Percentiles rank a stretch among this genome's conserved stretches.
These are phyloP conservation scores for Latrodectus hesperus DNA, from an alignment of 2,888 invertebrate genomes.

Conservation along the genomic window DNA sequence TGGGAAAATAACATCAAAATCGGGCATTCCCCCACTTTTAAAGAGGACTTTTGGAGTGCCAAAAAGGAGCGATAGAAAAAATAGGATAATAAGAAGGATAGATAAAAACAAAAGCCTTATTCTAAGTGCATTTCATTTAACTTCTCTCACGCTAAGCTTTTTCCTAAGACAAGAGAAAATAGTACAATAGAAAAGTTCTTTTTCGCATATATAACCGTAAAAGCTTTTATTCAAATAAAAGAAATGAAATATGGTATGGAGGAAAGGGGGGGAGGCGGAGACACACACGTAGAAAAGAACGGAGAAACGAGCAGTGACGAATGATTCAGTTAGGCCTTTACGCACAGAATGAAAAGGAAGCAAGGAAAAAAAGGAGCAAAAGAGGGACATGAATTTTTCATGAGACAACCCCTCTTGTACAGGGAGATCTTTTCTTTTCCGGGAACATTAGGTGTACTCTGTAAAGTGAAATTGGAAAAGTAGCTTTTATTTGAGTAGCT, in stretches of 20 bases:
- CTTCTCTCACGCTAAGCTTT: neutral
- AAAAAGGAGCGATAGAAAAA: no score
- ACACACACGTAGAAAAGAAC: slow-evolving; percentile 3
- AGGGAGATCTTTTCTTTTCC: slow-evolving; percentile 19
- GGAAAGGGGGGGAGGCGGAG: neutral
- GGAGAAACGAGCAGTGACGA: slow-evolving; percentile 23
- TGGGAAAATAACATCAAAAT: no score
- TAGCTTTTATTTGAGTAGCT: slow-evolving; percentile 49
- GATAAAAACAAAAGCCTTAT: no score
- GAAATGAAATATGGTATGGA: slow-evolving; percentile 36
- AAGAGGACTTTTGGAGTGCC: no score
- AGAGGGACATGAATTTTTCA: slow-evolving; percentile 50
- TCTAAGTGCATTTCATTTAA: slow-evolving; percentile 19
- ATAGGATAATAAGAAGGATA: no score
- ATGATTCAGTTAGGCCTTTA: slow-evolving; percentile 51
- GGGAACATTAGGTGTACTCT: slow-evolving; percentile 33
- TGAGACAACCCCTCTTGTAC: slow-evolving; percentile 38
- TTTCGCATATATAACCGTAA: slow-evolving; percentile 46
- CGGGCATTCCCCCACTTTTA: no score
- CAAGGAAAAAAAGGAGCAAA: neutral
- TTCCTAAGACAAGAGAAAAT: slow-evolving; percentile 18
- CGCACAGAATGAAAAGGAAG: slow-evolving; percentile 33
- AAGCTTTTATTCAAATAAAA: slow-evolving; percentile 57
- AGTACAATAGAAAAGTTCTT: slow-evolving; percentile 25
- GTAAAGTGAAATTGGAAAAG: slow-evolving; percentile 38